Conservation (phyloP, 37 sponge, comb jelly and placozoan species). For the Oscarella lobularis region DNA sequence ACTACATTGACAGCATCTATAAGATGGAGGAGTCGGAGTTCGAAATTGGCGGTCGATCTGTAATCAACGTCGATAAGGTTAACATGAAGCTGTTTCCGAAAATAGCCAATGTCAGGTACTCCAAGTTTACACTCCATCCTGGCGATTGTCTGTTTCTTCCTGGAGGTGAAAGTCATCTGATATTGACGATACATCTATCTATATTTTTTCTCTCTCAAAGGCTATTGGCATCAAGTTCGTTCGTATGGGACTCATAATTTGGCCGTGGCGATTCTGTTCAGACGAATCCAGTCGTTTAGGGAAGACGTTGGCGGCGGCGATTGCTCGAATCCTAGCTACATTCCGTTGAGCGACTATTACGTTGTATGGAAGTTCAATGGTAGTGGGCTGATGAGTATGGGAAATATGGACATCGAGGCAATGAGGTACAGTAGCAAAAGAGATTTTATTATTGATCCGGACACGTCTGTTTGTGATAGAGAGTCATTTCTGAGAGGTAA, state of each 20-base stretch:
- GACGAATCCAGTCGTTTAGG: neutral
- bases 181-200: neutral
- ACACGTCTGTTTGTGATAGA: too few relatives aligned
- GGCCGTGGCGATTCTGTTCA: conserved; percentile 6
- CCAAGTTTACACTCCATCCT: neutral
- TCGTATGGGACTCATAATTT: conserved; percentile 3
- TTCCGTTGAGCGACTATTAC: neutral
- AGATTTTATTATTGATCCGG: too few relatives aligned
- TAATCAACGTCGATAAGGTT: neutral
- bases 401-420: neutral
- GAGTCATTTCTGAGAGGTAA: too few relatives aligned
- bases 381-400: conserved; percentile 8
- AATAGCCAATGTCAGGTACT: neutral
- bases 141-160: conserved; percentile 13
- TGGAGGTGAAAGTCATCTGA: conserved; percentile 4
- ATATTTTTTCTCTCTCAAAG: neutral
- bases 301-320: neutral
- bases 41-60: neutral
- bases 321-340: neutral
- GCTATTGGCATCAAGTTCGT: conserved; percentile 13
- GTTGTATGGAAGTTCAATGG: conserved; percentile 6
- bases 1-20: neutral
- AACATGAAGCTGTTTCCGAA: neutral
- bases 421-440: conserved; percentile 7
- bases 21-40: neutral